These are phyloP conservation scores for Garrulus glandarius DNA, from an alignment of 2,797 vertebrate species.

Conservation along the genomic window DNA sequence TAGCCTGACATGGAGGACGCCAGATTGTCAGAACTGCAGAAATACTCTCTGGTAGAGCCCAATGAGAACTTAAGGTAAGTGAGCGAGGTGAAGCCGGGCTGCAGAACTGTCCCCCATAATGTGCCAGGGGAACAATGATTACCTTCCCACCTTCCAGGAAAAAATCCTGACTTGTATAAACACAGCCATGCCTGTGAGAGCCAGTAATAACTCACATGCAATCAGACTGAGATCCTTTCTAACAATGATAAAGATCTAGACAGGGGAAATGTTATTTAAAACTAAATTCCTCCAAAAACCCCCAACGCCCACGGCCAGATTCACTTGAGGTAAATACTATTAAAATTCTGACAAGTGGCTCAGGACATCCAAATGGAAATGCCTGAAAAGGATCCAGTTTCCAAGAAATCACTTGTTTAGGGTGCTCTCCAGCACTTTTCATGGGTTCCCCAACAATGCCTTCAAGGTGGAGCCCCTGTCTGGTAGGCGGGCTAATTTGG, in stretches of 20 bases:
- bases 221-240: background rate
- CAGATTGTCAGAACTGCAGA: background rate
- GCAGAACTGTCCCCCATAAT: accelerated
- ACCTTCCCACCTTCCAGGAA: background rate
- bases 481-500: background rate
- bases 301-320: accelerated
- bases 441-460: background rate
- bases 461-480: background rate
- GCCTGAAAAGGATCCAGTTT: background rate
- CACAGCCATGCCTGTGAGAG: background rate
- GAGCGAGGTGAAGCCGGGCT: accelerated
- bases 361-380: background rate
- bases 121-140: accelerated
- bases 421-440: background rate
- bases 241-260: background rate
- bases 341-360: background rate
- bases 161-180: background rate
- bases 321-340: background rate
- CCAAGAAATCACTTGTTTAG: background rate
- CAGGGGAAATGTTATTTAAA: background rate
- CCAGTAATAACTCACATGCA: background rate
- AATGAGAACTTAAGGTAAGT: background rate
- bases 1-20: background rate
- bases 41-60: background rate
- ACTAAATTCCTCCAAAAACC: background rate